Evolutionary conservation across 37 sponge, comb jelly and placozoan species (phyloP).

Genomic region (Agelas oroides): DNA sequence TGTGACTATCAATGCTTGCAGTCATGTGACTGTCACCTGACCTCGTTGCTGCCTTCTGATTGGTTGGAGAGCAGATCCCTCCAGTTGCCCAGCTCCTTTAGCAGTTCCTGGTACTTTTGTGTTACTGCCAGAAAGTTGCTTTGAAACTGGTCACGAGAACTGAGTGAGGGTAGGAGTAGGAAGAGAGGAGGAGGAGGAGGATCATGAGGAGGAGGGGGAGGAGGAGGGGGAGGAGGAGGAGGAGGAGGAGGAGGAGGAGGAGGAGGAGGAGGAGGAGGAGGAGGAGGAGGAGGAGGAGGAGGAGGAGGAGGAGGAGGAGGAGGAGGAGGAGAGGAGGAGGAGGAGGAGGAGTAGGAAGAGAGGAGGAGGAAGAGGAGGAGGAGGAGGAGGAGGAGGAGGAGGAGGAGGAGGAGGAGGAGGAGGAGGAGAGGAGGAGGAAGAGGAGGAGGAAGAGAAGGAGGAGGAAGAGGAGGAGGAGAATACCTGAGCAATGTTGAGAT

Average conservation of each 20-base stretch:
- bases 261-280: too few relatives aligned
- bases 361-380: not conserved
- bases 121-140: constrained; percentile 1
- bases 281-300: not conserved
- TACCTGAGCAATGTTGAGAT: constrained; percentile 48
- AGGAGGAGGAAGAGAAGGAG: not conserved
- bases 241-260: too few relatives aligned
- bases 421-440: not conserved
- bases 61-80: constrained; percentile 34
- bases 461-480: not conserved
- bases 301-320: not conserved
- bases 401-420: not conserved
- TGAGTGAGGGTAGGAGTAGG: not conserved
- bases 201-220: not conserved
- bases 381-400: not conserved
- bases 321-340: not conserved
- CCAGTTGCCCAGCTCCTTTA: constrained; percentile 41
- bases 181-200: not conserved
- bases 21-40: constrained; percentile 3
- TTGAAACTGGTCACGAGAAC: constrained; percentile 23
- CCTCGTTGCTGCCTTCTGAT: constrained; percentile 37
- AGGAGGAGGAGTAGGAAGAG: not conserved
- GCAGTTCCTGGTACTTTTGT: constrained; percentile 57
- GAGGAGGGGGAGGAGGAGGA: too few relatives aligned
- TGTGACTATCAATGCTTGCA: too few relatives aligned